phyloP scores from a whole-genome alignment of 2,888 invertebrate genomes.

The Monochamus alternatus region DNA sequence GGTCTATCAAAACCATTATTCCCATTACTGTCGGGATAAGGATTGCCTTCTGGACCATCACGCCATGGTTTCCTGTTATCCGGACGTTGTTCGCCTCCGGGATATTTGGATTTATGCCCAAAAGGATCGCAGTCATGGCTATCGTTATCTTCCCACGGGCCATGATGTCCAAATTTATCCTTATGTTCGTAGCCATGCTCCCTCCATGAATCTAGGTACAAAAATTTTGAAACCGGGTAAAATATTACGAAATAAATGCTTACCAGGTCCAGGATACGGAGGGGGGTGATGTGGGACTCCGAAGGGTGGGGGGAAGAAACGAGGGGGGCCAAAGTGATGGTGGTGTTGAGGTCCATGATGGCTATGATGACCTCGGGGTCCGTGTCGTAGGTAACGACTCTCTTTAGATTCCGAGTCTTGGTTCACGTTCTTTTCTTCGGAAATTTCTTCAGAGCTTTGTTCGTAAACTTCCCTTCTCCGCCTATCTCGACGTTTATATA shows the following conservation, averaged over 20 bases:
- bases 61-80: not conserved
- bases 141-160: slow-evolving; percentile 22
- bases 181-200: slow-evolving; percentile 4
- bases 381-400: not conserved
- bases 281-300: not conserved
- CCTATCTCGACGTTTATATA: not conserved
- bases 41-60: not conserved
- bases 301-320: not conserved
- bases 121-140: not conserved
- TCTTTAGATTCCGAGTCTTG: not conserved
- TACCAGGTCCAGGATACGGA: slow-evolving; percentile 12
- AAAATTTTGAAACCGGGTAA: slow-evolving; percentile 5
- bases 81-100: not conserved
- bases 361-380: not conserved
- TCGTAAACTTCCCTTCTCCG: not conserved
- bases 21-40: not conserved
- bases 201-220: slow-evolving; percentile 13
- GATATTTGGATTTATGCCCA: not conserved
- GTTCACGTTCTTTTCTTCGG: not conserved
- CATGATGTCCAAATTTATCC: not conserved
- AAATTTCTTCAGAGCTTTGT: not conserved
- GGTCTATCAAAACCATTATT: not conserved
- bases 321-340: not conserved
- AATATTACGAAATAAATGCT: not conserved
- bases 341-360: not conserved